Evolutionary conservation across 1,140 invertebrate species (phyloP).

Genomic region (Magallana ariakensis): DNA sequence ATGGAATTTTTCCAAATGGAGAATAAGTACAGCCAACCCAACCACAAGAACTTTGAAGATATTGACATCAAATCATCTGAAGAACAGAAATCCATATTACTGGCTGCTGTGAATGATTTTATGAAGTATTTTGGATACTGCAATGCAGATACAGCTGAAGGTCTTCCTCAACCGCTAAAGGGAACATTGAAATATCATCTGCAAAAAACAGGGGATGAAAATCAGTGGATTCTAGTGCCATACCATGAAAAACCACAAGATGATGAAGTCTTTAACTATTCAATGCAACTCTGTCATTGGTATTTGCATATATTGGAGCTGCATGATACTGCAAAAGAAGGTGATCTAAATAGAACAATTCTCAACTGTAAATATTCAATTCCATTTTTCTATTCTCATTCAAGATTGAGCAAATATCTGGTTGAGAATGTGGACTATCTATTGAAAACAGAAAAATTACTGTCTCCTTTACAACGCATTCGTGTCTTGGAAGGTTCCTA

Average conservation of each 20-base stretch:
- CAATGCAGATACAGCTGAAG: slow-evolving; percentile 28
- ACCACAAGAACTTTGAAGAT: slow-evolving; percentile 13
- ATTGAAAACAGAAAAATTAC: slow-evolving; percentile 29
- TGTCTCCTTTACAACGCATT: slow-evolving; percentile 39
- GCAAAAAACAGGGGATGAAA: slow-evolving; percentile 20
- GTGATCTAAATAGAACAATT: slow-evolving; percentile 29
- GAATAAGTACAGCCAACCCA: not conserved
- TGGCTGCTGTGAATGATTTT: slow-evolving; percentile 25
- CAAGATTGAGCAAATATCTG: not conserved
- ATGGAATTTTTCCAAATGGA: slow-evolving; percentile 39
- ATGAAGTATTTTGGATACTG: slow-evolving; percentile 19
- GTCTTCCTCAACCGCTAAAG: slow-evolving; percentile 17
- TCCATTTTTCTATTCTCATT: slow-evolving; percentile 38
- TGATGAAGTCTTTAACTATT: slow-evolving; percentile 34
- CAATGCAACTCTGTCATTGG: slow-evolving; percentile 17
- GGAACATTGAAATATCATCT: not conserved
- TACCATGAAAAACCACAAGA: not conserved
- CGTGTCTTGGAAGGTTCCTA: slow-evolving; percentile 38
- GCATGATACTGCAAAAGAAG: slow-evolving; percentile 45
- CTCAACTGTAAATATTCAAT: slow-evolving; percentile 27
- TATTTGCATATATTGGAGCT: slow-evolving; percentile 28
- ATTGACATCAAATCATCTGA: slow-evolving; percentile 8
- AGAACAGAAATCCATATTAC: not conserved
- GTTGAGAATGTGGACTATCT: slow-evolving; percentile 30
- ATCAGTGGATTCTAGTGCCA: slow-evolving; percentile 7